Evolutionary conservation across 2,797 vertebrate species (phyloP), one percentile per base, ranked within the genome.

Genomic region (Enteromius mattozi): DNA sequence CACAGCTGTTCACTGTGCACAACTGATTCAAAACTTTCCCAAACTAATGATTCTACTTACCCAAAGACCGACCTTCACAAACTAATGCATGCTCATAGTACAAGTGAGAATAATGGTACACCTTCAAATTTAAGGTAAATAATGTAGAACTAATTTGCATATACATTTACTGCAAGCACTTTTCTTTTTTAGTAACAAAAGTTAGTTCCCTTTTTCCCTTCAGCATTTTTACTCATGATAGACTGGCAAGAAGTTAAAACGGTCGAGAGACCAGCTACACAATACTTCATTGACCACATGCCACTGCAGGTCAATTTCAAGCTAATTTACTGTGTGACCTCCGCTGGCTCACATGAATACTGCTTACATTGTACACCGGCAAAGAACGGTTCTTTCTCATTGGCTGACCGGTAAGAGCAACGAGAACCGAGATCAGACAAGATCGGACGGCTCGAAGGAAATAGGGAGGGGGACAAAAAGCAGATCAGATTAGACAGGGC

Each of bases 301-400:
- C 65, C 75, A 66, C 65, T 49, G 54, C 84, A 82, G 83, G 85
- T 74, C 78, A 54, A 84, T 80, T 84, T 89, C 61, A 76, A 71
- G 61, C 75, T 71, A 82, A 86, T 82, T 87, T 76, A 59, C 24
- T 21, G 56, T 47, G 40, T 33, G 81, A 79, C 45, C 56, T 81
- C 24, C 3, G 19, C 49, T 78, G 86, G 71, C 78, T 70, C 13
- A 7, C 9, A 6, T 35, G 75, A 75, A 86, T 63, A 89, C 35
- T 80, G 82, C 47, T n/a, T 40, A 69, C 70, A 82, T 83, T 87
- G 82, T 86, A 63, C 61, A 74, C 8, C 0, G 33, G 61, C 42
- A 19, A 61, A 70, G 19, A 42, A 35, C 5, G 33, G 19, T 1
- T 17, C 6, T 81, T 72, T 78, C n/a, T 56, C 9, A 54, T 54